phyloP scores from a whole-genome alignment of 2,797 vertebrate genomes.

The Sandelia bainsii region DNA sequence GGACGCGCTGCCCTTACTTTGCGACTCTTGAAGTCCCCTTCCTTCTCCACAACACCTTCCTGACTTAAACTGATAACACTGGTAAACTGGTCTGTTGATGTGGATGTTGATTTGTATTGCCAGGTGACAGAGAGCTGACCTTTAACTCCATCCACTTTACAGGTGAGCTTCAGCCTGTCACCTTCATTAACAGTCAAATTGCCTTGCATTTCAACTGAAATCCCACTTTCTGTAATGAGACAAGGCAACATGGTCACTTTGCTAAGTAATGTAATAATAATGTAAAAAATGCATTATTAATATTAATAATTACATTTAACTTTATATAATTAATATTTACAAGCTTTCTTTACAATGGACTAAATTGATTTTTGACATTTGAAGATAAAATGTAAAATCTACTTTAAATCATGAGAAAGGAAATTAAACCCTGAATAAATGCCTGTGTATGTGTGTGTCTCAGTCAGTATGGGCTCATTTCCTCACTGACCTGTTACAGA shows the following conservation, averaged over 20 bases:
- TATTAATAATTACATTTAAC: too few species aligned
- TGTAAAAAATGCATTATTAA: background rate
- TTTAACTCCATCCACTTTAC: conserved; percentile 71
- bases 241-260: background rate
- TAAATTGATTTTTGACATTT: too few species aligned
- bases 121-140: conserved; percentile 85
- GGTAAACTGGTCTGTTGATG: background rate
- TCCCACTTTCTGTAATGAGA: conserved; percentile 78
- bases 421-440: background rate
- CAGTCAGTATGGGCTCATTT: background rate
- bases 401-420: background rate
- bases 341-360: background rate
- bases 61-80: conserved; percentile 77
- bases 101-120: conserved; percentile 73
- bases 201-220: conserved; percentile 73
- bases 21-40: conserved; percentile 35
- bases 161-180: conserved; percentile 77
- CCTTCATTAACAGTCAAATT: conserved; percentile 67
- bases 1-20: conserved; percentile 60
- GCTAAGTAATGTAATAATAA: background rate
- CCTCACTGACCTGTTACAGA: conserved; percentile 71
- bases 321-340: background rate
- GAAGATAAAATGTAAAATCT: background rate
- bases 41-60: conserved; percentile 70
- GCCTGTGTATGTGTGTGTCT: background rate